Evolutionary conservation across 2,113 vertebrate species (phyloP), one percentile per base, ranked within the genome.

Genomic region (Hylia prasina): DNA sequence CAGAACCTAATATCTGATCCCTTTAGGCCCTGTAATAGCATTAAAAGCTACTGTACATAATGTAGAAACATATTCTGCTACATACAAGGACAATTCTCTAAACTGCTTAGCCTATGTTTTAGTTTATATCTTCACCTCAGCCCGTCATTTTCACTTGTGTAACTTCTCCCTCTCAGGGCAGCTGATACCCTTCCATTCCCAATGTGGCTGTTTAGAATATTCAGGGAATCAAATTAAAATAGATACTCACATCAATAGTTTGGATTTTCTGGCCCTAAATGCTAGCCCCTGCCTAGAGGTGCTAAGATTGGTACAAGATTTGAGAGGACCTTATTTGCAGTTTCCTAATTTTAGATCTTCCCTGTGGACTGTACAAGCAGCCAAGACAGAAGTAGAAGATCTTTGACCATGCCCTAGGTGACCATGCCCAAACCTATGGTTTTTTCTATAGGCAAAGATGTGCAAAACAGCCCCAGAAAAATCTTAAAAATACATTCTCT

Each of bases 221-320:
- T 82, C 57, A 90, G 48, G 50, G 78, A 91, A 96, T 85, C 50
- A 87, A 94, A 93, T 72, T 89, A 91, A 95, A 95, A 96, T 91
- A 93, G 90, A 83, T 71, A 54, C 75, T 92, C 91, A 84, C 90
- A 94, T 94, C 70, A 96, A 89, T 51, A 87, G 70, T 82, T 91
- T 64, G 92, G 84, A 93, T 93, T 90, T 94, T 95, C 87, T 93
- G 78, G 44, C 78, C 65, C 70, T 82, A 89, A 90, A 68, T 45
- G 85, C 28, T 72, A 90, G 57, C 1, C 53, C 44, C 87, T 89
- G 64, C 60, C 92, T 87, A 81, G 83, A 89, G 83, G 84, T 66
- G 50, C 60, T 91, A 89, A 90, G 76, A 91, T 77, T 83, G 80
- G 33, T 95, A 73, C 47, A 85, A 94, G 78, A 92, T 71, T 68